Base-by-base conservation (phyloP, 2,113 vertebrate species). In the Otolemur garnettii region DNA sequence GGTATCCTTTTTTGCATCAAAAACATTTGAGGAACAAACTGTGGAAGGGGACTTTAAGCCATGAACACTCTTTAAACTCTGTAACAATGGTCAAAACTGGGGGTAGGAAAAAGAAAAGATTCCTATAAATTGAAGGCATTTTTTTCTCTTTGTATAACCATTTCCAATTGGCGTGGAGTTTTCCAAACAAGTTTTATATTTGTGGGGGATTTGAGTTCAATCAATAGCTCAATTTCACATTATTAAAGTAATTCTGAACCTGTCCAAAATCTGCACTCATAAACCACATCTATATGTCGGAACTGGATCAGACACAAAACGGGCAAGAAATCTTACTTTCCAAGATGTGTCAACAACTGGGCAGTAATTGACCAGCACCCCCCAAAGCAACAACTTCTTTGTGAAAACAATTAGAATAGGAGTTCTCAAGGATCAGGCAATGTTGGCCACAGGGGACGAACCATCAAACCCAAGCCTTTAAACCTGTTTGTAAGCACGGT, bases 181-280 rank as follows among this genome's bases (percentile, higher is more conserved):
- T 88, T 64, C 50, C 88, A 87, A 84, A 87, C 79, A 75, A 35
- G 71, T 28, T 87, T 96, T 87, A 30, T 82, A 38, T 95, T 96
- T 94, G 69, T 68, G 55, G 77, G 69, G 68, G 26, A 87, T 81
- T 94, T 96, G 66, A n/a, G 91, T 35, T 55, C 93, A 84, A 85
- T 95, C 79, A 53, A 96, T 92, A 92, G 30, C 80, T 96, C 95
- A 86, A 90, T 92, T 95, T 95, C 91, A 94, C 84, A 82, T 95
- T 88, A 95, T 96, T 96, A 93, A 87, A 95, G 86, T 96, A 90
- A 90, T 90, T 96, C 86, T 90, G 75, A 90, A 79, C 45, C 66
- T 95, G 45, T 94, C 89, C 83, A 97, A 86, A 94, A 95, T 69
- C 83, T 69, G 87, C 66, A 87, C 92, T 88, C 69, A 59, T 30